A percentile compares a stretch with the other conserved stretches of the same genome.
phyloP scores from a whole-genome alignment of 2,797 vertebrate genomes.

The Dendrocincla fuliginosa region DNA sequence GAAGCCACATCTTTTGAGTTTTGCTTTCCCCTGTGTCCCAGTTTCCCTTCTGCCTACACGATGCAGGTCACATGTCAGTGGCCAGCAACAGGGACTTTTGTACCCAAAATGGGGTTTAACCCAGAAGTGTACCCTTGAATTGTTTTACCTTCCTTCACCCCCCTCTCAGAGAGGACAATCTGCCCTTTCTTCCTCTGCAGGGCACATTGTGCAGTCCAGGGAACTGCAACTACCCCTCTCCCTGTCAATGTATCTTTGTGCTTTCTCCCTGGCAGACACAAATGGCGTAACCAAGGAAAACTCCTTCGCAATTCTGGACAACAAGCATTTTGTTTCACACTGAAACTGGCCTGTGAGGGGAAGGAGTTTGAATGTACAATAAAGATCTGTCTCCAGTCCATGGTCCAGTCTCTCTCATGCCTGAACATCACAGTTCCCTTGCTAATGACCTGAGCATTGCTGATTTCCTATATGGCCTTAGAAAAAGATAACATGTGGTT shows the following conservation, averaged over 20 bases:
- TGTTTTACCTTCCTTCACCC: not conserved
- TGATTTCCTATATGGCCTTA: not conserved
- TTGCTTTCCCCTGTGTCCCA: not conserved
- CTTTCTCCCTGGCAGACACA: not conserved
- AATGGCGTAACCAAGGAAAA: not conserved
- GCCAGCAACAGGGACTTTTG: not conserved
- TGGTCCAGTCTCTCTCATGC: not conserved
- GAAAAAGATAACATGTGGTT: not conserved
- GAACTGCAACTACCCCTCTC: not conserved
- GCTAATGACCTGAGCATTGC: not conserved
- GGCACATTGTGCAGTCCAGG: not conserved
- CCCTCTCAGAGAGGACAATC: not conserved
- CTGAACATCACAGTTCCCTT: not conserved
- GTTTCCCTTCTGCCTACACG: not conserved
- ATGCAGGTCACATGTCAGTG: not conserved
- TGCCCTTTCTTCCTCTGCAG: not conserved
- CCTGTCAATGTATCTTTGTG: slow-evolving; percentile 55
- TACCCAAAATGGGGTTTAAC: not conserved
- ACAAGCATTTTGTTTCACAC: slow-evolving; percentile 27
- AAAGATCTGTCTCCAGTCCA: not conserved
- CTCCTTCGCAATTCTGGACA: slow-evolving; percentile 32
- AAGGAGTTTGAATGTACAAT: not conserved
- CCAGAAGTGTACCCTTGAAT: not conserved
- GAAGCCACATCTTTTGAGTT: not conserved
- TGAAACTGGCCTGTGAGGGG: not conserved